These are phyloP conservation scores for Halyomorpha halys DNA, from an alignment of 1,140 invertebrate species.

Conservation along the genomic window DNA sequence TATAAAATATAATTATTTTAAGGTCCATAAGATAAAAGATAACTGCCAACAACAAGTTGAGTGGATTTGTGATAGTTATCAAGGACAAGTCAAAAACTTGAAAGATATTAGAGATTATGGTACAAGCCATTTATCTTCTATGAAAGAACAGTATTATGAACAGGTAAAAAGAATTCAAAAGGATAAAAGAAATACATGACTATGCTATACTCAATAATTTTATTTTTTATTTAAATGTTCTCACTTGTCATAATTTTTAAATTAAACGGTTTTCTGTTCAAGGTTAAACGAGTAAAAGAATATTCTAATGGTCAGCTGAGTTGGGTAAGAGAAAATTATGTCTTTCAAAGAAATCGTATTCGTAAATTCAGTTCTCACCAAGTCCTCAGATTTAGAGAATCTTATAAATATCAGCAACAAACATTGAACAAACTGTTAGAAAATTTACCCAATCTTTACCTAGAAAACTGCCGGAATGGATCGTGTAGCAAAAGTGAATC, in stretches of 20 bases:
- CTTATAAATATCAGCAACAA: conserved; percentile 90
- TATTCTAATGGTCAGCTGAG: conserved; percentile 82
- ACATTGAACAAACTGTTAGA: conserved; percentile 88
- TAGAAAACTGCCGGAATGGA: conserved; percentile 83
- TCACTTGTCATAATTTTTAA: too few relatives aligned
- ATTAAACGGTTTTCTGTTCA: conserved; percentile 25
- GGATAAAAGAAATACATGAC: too few relatives aligned
- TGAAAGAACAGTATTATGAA: conserved; percentile 85
- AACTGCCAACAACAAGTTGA: conserved; percentile 89
- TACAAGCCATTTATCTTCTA: conserved; percentile 66
- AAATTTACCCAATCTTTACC: conserved; percentile 82
- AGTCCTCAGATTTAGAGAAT: conserved; percentile 73
- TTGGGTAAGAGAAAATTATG: conserved; percentile 88
- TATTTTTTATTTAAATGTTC: too few relatives aligned
- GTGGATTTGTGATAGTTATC: conserved; percentile 84
- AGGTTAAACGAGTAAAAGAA: conserved; percentile 75
- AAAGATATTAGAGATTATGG: conserved; percentile 84
- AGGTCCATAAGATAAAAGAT: conserved; percentile 80
- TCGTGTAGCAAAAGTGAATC: conserved; percentile 72
- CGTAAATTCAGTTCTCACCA: conserved; percentile 89
- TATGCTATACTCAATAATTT: too few relatives aligned
- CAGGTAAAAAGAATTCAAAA: conserved; percentile 48
- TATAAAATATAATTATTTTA: conserved; percentile 23
- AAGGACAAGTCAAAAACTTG: conserved; percentile 73
- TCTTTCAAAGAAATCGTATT: conserved; percentile 87